Evolutionary conservation across 2,888 invertebrate genomes (phyloP).

Genomic region (Morpho deidamia): DNA sequence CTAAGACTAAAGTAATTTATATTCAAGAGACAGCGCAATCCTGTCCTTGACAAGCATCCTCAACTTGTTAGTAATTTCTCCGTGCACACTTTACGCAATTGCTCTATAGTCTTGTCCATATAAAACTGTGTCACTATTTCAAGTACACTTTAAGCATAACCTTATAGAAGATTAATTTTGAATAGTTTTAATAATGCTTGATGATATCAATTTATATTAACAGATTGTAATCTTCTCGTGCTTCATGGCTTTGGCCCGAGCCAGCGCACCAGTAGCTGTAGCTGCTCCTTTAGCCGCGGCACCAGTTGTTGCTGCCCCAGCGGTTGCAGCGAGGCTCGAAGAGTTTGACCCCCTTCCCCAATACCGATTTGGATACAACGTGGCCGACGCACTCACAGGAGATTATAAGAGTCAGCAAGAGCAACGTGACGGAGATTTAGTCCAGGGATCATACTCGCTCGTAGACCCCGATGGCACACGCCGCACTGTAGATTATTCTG

Average conservation of each 20-base stretch:
- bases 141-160: constrained; percentile 43
- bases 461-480: constrained; percentile 64
- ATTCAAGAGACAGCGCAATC: constrained; percentile 42
- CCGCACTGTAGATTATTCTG: constrained; percentile 59
- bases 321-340: constrained; percentile 52
- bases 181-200: no score
- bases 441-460: constrained; percentile 64
- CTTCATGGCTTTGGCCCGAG: constrained; percentile 51
- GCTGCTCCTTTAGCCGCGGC: constrained; percentile 34
- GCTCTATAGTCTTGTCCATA: constrained; percentile 55
- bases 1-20: constrained; percentile 38
- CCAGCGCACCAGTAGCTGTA: constrained; percentile 52
- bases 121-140: constrained; percentile 70
- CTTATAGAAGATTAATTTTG: not conserved
- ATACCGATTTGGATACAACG: constrained; percentile 71
- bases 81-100: constrained; percentile 58
- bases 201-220: no score
- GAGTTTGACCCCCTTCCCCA: constrained; percentile 78
- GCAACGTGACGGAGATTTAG: constrained; percentile 75
- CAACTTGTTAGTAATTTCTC: constrained; percentile 68
- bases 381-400: constrained; percentile 63
- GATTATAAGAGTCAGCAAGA: constrained; percentile 71
- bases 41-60: constrained; percentile 61
- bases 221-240: constrained; percentile 66
- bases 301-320: constrained; percentile 40